These are phyloP conservation scores for Falco punctatus DNA, from an alignment of 2,113 vertebrate species.

Conservation along the genomic window DNA sequence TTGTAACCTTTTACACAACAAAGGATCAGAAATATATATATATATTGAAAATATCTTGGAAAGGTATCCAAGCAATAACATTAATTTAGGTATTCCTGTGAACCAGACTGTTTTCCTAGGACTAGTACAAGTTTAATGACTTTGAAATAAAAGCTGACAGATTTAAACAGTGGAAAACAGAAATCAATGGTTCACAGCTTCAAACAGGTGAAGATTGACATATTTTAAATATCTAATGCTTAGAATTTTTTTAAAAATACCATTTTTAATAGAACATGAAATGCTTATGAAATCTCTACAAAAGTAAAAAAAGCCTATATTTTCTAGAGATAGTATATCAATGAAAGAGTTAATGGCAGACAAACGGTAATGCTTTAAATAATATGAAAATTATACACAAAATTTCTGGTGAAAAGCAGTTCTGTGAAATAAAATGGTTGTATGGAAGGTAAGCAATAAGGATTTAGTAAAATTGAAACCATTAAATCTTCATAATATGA, in stretches of 20 bases:
- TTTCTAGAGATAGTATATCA: not conserved
- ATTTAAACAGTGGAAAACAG: not conserved
- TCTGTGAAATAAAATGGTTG: not conserved
- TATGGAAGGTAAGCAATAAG: not conserved
- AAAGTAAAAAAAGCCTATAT: not conserved
- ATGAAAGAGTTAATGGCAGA: not conserved
- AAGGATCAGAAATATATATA: not conserved
- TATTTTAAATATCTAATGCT: not conserved
- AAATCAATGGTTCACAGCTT: not conserved
- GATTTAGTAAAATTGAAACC: not conserved
- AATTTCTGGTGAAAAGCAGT: not conserved
- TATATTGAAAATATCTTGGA: not conserved
- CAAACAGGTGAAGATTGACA: not conserved
- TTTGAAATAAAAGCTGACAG: not conserved
- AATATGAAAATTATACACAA: not conserved
- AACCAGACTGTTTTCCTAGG: not conserved
- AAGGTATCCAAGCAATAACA: not conserved
- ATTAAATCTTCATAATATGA: not conserved
- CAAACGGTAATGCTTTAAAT: not conserved
- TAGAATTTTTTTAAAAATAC: not conserved
- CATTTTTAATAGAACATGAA: not conserved
- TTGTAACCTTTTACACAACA: not conserved
- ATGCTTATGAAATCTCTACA: not conserved
- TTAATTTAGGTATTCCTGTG: not conserved
- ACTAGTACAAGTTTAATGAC: not conserved